A percentile compares a stretch with the other conserved stretches of the same genome.
These are phyloP conservation scores for Campylomormyrus numenius DNA, from an alignment of 2,113 vertebrate species.

Conservation along the genomic window DNA sequence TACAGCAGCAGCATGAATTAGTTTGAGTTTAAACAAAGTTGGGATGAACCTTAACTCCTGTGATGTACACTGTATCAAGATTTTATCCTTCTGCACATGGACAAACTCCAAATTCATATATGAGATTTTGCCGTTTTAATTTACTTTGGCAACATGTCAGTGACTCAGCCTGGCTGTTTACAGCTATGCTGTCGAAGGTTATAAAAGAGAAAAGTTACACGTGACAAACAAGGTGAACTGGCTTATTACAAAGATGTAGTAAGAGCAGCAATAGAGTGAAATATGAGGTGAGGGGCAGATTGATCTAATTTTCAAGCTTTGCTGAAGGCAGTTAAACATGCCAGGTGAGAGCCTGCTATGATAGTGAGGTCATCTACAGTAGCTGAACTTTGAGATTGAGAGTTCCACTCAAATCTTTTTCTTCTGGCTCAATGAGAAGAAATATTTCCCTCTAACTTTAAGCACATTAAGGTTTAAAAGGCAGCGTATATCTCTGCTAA, in stretches of 20 bases:
- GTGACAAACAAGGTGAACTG: neutral
- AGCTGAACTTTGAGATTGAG: neutral
- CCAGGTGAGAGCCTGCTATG: neutral
- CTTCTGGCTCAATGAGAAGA: neutral
- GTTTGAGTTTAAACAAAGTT: neutral
- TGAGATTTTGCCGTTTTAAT: neutral
- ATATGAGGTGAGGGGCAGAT: neutral
- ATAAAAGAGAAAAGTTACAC: neutral
- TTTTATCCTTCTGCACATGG: neutral
- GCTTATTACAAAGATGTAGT: neutral
- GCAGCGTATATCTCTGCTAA: neutral
- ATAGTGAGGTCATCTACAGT: neutral
- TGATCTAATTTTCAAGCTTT: neutral
- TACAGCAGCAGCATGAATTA: neutral
- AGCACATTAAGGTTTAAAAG: conserved; percentile 5
- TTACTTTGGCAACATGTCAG: neutral
- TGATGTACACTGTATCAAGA: neutral
- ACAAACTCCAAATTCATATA: neutral
- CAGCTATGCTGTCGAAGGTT: neutral
- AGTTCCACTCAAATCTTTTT: neutral
- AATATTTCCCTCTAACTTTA: conserved; percentile 1
- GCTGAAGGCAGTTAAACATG: neutral
- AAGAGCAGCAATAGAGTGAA: neutral
- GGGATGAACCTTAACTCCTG: neutral
- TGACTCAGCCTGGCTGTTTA: neutral